phyloP scores from a whole-genome alignment of 1,140 invertebrate genomes.

The Megathymus violae region DNA sequence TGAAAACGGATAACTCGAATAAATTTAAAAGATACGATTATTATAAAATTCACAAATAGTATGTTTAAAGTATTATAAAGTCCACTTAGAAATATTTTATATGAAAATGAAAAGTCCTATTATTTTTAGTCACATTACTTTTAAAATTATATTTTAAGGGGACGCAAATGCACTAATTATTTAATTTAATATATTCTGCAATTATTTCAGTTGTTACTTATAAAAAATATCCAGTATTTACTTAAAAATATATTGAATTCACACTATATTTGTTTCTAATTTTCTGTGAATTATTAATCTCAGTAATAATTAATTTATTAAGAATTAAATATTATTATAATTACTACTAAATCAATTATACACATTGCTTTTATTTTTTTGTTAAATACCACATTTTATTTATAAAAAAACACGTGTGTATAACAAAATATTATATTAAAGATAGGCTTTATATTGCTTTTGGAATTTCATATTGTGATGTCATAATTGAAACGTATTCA shows the following conservation, averaged over 20 bases:
- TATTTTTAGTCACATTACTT: neutral
- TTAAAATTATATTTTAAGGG: neutral
- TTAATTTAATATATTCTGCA: too few relatives aligned
- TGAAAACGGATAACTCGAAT: slow-evolving; percentile 6
- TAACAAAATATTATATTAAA: slow-evolving; percentile 8
- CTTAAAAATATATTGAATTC: too few relatives aligned
- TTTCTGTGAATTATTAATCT: neutral
- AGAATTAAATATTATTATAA: slow-evolving; percentile 12
- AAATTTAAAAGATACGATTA: slow-evolving; percentile 4
- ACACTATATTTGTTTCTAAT: too few relatives aligned
- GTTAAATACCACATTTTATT: neutral
- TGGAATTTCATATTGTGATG: slow-evolving; percentile 4
- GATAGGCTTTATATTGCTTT: slow-evolving; percentile 5
- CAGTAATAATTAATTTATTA: slow-evolving; percentile 32
- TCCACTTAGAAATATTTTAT: slow-evolving; percentile 45
- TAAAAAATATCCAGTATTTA: too few relatives aligned
- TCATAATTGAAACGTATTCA: slow-evolving; percentile 35
- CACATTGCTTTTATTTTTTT: neutral
- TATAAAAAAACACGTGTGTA: slow-evolving; percentile 13
- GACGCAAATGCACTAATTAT: slow-evolving; percentile 27
- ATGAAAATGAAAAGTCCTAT: slow-evolving; percentile 29
- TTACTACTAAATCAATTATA: neutral
- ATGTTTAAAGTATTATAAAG: slow-evolving; percentile 14
- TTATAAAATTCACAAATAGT: slow-evolving; percentile 4
- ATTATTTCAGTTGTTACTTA: too few relatives aligned